Conservation (phyloP, 2,888 invertebrate genomes). For the Lepidochrysops patricia region DNA sequence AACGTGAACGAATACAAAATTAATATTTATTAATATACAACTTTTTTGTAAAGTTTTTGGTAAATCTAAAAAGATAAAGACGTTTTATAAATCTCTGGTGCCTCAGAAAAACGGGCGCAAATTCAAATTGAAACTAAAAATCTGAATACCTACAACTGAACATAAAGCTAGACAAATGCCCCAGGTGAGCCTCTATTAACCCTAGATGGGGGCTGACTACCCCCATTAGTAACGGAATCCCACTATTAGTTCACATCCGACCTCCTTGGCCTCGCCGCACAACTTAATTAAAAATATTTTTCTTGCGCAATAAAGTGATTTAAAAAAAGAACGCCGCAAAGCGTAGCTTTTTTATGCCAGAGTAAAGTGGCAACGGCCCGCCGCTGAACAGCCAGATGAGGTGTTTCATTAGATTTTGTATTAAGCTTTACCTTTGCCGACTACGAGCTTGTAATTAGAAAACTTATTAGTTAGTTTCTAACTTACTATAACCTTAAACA, state of each 20-base stretch:
- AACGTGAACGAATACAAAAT: too few relatives aligned
- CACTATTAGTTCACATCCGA: neutral
- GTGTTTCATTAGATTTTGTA: neutral
- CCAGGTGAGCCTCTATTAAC: neutral
- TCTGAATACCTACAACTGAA: too few relatives aligned
- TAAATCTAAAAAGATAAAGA: too few relatives aligned
- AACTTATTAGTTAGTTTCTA: neutral
- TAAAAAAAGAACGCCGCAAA: constrained; percentile 1
- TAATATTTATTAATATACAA: too few relatives aligned
- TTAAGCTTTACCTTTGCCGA: neutral
- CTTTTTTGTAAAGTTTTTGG: too few relatives aligned
- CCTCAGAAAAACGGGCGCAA: too few relatives aligned
- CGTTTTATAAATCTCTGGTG: too few relatives aligned
- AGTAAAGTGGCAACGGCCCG: neutral
- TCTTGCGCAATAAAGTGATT: neutral
- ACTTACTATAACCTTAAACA: too few relatives aligned
- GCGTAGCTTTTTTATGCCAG: neutral
- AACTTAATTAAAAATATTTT: neutral
- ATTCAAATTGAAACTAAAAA: too few relatives aligned
- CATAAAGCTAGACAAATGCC: neutral
- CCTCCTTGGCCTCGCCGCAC: neutral
- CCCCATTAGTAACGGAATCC: neutral
- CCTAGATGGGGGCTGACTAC: neutral
- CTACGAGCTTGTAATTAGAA: neutral
- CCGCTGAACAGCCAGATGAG: neutral